phyloP scores from a whole-genome alignment of 2,888 invertebrate genomes.

The Camptogramma bilineatum region DNA sequence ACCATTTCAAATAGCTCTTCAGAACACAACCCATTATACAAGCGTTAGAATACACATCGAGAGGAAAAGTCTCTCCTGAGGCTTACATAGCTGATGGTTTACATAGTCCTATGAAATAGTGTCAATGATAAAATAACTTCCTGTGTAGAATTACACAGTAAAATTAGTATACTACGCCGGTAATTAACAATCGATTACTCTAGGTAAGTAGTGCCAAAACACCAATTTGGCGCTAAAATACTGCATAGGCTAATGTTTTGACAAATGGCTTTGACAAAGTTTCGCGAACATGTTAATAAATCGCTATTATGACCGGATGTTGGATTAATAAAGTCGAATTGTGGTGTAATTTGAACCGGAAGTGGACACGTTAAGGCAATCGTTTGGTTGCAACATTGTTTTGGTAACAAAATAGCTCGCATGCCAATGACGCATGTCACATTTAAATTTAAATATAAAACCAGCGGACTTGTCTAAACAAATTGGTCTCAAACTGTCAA shows the following conservation, averaged over 20 bases:
- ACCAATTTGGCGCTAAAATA: conserved; percentile 32
- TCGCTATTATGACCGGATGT: conserved; percentile 26
- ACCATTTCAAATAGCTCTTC: no score
- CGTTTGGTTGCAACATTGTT: conserved; percentile 16
- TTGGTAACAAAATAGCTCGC: neutral
- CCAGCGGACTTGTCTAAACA: no score
- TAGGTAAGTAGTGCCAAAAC: conserved; percentile 31
- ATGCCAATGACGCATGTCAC: neutral
- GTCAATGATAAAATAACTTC: neutral
- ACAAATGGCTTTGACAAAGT: conserved; percentile 35
- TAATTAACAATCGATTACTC: conserved; percentile 29
- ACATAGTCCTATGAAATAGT: neutral
- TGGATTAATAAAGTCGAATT: conserved; percentile 21
- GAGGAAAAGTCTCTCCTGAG: no score
- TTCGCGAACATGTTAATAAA: conserved; percentile 20
- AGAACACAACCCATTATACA: no score
- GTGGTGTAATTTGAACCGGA: conserved; percentile 20
- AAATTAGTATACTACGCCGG: conserved; percentile 22
- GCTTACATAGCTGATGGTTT: no score
- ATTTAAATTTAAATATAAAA: neutral
- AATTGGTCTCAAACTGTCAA: no score
- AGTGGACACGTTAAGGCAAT: conserved; percentile 9
- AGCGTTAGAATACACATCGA: no score
- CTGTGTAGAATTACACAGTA: neutral
- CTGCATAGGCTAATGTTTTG: conserved; percentile 29